Percentiles rank a stretch among this genome's conserved stretches.
phyloP scores from a whole-genome alignment of 2,113 vertebrate genomes.

The Hippoglossus stenolepis region DNA sequence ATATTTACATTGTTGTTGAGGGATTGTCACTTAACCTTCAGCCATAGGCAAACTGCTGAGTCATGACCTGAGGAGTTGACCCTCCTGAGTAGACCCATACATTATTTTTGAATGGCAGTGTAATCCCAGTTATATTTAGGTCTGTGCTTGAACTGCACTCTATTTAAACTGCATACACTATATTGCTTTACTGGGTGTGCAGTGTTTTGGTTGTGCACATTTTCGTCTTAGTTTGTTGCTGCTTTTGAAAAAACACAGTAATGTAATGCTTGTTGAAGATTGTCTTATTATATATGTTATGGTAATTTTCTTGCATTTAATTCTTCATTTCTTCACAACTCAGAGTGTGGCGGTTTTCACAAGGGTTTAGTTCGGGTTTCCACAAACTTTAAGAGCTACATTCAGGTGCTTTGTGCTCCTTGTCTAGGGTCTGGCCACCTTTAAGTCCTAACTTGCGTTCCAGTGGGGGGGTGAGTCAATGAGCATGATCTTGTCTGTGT shows the following conservation, averaged over 20 bases:
- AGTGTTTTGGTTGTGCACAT: neutral
- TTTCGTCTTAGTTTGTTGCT: neutral
- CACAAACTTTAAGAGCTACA: neutral
- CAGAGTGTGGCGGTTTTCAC: neutral
- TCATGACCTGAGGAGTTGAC: neutral
- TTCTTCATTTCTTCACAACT: neutral
- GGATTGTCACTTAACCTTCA: too few species aligned
- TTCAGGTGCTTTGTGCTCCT: too few species aligned
- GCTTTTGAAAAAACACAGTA: neutral
- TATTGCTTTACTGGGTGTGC: neutral
- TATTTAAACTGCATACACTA: neutral
- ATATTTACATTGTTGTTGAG: too few species aligned
- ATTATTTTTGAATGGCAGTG: neutral
- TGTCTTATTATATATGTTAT: neutral
- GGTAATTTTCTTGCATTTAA: neutral
- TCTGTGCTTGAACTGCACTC: neutral
- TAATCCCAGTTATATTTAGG: neutral
- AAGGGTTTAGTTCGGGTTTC: neutral
- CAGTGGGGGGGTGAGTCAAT: too few species aligned
- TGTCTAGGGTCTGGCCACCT: too few species aligned
- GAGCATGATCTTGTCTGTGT: neutral
- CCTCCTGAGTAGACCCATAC: neutral
- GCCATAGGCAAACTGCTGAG: too few species aligned
- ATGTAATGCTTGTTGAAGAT: neutral
- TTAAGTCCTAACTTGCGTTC: too few species aligned